Conservation (phyloP, 1,140 invertebrate species). For the Monomorium pharaonis region DNA sequence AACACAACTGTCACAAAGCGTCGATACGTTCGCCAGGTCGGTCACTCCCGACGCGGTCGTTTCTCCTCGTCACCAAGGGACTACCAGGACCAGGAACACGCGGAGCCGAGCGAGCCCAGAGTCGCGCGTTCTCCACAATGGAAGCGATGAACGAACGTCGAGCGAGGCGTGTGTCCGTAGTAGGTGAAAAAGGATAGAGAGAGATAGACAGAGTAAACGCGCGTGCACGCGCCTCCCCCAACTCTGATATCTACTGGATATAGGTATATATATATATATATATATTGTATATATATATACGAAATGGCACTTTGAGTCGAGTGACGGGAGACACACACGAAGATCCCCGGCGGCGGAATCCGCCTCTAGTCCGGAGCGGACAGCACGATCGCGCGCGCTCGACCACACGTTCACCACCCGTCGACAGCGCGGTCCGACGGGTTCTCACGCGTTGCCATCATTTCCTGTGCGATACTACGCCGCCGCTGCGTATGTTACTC, state of each 20-base stretch:
- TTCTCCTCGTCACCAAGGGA: background rate
- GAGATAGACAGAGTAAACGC: too few relatives aligned
- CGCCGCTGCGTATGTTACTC: conserved; percentile 52
- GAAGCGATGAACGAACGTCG: conserved; percentile 27
- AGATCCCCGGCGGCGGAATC: conserved; percentile 9
- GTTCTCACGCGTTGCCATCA: conserved; percentile 69
- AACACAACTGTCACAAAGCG: background rate
- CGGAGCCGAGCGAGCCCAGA: background rate
- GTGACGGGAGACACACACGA: conserved; percentile 14
- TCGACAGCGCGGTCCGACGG: conserved; percentile 30
- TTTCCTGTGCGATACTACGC: conserved; percentile 61
- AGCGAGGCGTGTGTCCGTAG: background rate
- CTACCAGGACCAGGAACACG: too few relatives aligned
- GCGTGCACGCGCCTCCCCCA: conserved; percentile 8
- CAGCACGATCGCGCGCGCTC: conserved; percentile 40
- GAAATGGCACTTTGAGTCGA: conserved; percentile 70
- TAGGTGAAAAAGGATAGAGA: too few relatives aligned
- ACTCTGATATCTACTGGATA: conserved; percentile 57
- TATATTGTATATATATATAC: too few relatives aligned
- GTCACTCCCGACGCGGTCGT: background rate
- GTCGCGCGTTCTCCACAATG: conserved; percentile 24
- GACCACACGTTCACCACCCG: conserved; percentile 17
- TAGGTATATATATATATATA: too few relatives aligned
- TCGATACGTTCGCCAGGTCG: background rate
- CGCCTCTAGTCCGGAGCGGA: too few relatives aligned